A percentile compares a stretch with the other conserved stretches of the same genome.
Evolutionary conservation across 2,797 vertebrate genomes (phyloP).

Genomic region (Paguma larvata): DNA sequence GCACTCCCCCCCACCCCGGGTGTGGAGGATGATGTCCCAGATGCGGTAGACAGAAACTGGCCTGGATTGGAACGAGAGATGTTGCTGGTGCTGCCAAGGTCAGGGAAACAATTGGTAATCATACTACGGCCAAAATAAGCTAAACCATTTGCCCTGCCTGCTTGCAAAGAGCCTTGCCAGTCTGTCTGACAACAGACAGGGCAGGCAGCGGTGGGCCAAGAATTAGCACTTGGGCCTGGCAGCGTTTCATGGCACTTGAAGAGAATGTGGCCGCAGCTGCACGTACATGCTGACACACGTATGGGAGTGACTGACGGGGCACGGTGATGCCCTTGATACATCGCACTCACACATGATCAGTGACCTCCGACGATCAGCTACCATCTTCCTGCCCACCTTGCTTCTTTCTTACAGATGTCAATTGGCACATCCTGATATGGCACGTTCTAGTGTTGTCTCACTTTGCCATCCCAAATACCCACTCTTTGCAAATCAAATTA

Average conservation of each 20-base stretch:
- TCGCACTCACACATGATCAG: background rate
- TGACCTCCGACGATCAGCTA: background rate
- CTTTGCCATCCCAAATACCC: conserved; percentile 24
- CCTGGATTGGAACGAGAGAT: conserved; percentile 11
- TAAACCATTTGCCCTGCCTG: conserved; percentile 46
- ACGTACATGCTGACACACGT: background rate
- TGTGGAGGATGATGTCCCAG: background rate
- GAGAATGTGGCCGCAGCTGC: conserved; percentile 54
- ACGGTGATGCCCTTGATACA: background rate
- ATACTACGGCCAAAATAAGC: conserved; percentile 68
- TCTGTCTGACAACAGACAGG: conserved; percentile 37
- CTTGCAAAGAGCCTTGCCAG: conserved; percentile 54
- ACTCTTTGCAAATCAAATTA: conserved; percentile 61
- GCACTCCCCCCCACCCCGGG: background rate
- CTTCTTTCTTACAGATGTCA: conserved; percentile 43
- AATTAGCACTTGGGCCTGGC: background rate
- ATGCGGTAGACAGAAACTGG: background rate
- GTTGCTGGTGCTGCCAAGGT: conserved; percentile 23
- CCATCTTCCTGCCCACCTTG: accelerated
- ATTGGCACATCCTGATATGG: background rate
- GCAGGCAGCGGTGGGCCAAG: conserved; percentile 53
- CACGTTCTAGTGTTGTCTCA: background rate
- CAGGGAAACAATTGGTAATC: conserved; percentile 62
- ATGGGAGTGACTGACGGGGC: background rate
- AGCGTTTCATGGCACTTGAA: background rate